Evolutionary conservation across 2,797 vertebrate species (phyloP).

Genomic region (Nasua narica): DNA sequence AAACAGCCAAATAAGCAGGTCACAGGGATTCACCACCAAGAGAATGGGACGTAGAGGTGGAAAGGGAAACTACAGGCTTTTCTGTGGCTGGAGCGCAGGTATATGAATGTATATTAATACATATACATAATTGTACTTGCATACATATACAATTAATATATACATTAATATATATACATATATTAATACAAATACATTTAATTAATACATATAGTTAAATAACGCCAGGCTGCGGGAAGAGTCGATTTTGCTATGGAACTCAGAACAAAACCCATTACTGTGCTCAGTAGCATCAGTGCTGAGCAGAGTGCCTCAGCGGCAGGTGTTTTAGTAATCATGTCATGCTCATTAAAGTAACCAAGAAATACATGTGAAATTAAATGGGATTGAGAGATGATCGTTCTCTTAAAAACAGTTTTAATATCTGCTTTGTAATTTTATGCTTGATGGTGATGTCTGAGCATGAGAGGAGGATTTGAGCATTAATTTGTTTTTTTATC

Average conservation of each 20-base stretch:
- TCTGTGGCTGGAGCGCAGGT: fast-evolving
- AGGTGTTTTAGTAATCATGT: not conserved
- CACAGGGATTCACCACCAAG: not conserved
- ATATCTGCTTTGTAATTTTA: not conserved
- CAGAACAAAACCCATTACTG: not conserved
- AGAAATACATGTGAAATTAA: not conserved
- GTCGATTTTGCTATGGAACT: not conserved
- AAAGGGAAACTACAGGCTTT: not conserved
- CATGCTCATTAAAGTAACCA: not conserved
- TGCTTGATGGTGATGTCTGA: not conserved
- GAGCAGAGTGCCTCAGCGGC: not conserved
- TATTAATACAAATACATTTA: no score
- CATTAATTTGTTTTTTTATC: not conserved
- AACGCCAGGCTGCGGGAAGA: not conserved
- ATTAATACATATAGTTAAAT: no score
- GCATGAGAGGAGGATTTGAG: not conserved
- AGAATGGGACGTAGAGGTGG: not conserved
- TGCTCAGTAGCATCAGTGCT: no score
- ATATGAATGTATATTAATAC: not conserved
- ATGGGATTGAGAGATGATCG: not conserved
- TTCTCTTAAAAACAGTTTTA: not conserved
- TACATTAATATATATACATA: no score
- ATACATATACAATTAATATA: no score
- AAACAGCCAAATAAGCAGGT: not conserved
- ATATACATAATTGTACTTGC: no score